phyloP scores from a whole-genome alignment of 2,113 vertebrate genomes.

The Eubucco bourcierii region DNA sequence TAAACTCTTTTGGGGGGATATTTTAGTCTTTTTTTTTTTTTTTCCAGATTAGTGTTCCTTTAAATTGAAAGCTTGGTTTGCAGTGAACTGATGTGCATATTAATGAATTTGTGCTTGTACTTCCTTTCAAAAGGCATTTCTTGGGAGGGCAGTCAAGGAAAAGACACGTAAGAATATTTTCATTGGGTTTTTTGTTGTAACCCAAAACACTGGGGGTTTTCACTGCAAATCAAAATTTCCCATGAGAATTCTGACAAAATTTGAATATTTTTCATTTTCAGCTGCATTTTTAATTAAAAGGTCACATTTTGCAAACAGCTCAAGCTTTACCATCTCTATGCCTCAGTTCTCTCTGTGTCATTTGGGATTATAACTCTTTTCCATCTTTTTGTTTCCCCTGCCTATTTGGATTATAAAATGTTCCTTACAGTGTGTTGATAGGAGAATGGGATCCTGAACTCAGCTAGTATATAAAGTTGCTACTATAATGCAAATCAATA shows the following conservation, averaged over 20 bases:
- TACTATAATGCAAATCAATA: constrained; percentile 53
- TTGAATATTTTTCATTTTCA: constrained; percentile 66
- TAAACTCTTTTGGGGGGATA: neutral
- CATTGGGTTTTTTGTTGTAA: constrained; percentile 11
- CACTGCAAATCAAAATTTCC: constrained; percentile 34
- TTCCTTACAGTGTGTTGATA: constrained; percentile 6
- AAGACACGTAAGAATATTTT: constrained; percentile 6
- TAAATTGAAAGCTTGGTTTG: neutral
- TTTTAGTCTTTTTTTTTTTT: too few relatives aligned
- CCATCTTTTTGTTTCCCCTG: neutral
- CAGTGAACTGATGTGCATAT: constrained; percentile 14
- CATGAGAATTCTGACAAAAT: constrained; percentile 30
- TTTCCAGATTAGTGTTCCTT: neutral
- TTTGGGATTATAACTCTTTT: constrained; percentile 40
- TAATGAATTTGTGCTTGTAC: constrained; percentile 13
- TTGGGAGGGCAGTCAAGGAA: neutral
- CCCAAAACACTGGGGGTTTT: constrained; percentile 2
- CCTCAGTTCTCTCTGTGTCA: constrained; percentile 12
- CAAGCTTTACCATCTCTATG: constrained; percentile 37
- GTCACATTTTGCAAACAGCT: constrained; percentile 38
- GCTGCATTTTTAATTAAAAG: constrained; percentile 58
- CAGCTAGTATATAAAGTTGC: constrained; percentile 12
- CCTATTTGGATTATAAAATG: constrained; percentile 46
- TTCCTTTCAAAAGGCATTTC: constrained; percentile 24
- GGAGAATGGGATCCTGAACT: constrained; percentile 21